Evolutionary conservation across 2,888 invertebrate species (phyloP), one percentile per base, ranked within the genome.

Genomic region (Luperina testacea): DNA sequence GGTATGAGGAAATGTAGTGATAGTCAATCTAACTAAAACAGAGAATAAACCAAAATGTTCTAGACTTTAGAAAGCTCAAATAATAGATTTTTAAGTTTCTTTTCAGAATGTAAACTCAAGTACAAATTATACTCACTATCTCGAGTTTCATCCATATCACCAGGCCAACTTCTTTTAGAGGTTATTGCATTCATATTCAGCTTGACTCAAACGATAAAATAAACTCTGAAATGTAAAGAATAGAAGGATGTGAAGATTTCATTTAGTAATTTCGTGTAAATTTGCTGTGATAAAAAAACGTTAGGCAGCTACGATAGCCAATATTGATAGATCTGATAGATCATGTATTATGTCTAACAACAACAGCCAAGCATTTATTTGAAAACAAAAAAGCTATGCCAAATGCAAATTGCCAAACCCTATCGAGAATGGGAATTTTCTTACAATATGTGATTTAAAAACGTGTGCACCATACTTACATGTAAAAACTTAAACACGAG

Each of bases 121-220:
- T 1, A n/a, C 11, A 38, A 70, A 42, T 48, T 24, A 68, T 38
- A 82, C 83, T 75, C 87, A 92, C 91, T 89, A 72, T 90, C 88
- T 73, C 80, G 83, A 65, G 80, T 68, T 81, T 89, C 91, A 57
- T 92, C 90, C 80, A 89, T 89, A 72, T 91, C 90, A 24, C 87
- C 86, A 75, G 85, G 81, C 92, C 92, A 92, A 77, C 87, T 87
- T 80, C 92, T 90, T 82, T 92, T 91, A 65, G 87, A 84, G 76
- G 91, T 90, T 72, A 85, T 57, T 71, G 75, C 80, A 86, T 89
- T 93, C 92, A 93, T 94, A 84, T 82, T 90, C 61, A 83, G n/a
- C 17, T 65, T n/a, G 70, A 42, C 61, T 8, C 63, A 67, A 63
- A 72, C 5, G 24, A 70, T 38, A 63, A 61, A 69, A 53, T 32